Conservation (phyloP, 2,888 invertebrate genomes). For the Synergus japonicus region DNA sequence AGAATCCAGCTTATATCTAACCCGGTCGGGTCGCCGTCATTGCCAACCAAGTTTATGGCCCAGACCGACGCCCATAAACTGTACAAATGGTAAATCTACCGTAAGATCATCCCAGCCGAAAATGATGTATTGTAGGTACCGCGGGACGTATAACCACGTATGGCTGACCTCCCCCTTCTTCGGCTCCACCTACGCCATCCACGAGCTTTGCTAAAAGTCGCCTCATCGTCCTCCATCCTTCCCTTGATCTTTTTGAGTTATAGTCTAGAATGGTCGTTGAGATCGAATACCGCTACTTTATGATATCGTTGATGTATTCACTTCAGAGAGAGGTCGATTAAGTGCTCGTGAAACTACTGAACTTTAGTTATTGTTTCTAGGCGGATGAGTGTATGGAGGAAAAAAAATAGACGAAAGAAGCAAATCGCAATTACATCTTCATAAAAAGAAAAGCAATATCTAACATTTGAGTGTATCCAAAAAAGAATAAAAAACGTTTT, state of each 20-base stretch:
- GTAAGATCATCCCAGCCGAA: conserved; percentile 78
- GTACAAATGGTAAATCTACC: conserved; percentile 78
- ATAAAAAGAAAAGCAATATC: too few species aligned
- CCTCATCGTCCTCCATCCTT: conserved; percentile 42
- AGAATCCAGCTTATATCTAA: conserved; percentile 44
- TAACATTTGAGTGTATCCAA: too few species aligned
- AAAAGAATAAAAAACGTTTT: too few species aligned
- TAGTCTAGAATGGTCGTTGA: conserved; percentile 53
- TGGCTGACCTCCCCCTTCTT: conserved; percentile 58
- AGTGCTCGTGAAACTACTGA: neutral
- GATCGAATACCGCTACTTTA: conserved; percentile 54
- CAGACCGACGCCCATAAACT: conserved; percentile 77
- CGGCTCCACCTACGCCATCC: conserved; percentile 47
- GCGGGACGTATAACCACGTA: conserved; percentile 62
- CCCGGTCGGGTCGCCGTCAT: conserved; percentile 72
- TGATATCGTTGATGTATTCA: conserved; percentile 14
- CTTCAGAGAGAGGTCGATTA: conserved; percentile 13
- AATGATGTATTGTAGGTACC: conserved; percentile 76
- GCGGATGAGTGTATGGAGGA: too few species aligned
- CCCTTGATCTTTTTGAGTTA: conserved; percentile 46
- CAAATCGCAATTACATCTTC: too few species aligned
- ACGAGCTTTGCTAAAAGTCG: conserved; percentile 49
- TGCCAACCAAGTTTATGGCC: conserved; percentile 77
- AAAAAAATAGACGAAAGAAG: too few species aligned
- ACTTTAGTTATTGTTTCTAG: neutral